phyloP scores from a whole-genome alignment of 2,888 invertebrate genomes.

The Apamea crenata region DNA sequence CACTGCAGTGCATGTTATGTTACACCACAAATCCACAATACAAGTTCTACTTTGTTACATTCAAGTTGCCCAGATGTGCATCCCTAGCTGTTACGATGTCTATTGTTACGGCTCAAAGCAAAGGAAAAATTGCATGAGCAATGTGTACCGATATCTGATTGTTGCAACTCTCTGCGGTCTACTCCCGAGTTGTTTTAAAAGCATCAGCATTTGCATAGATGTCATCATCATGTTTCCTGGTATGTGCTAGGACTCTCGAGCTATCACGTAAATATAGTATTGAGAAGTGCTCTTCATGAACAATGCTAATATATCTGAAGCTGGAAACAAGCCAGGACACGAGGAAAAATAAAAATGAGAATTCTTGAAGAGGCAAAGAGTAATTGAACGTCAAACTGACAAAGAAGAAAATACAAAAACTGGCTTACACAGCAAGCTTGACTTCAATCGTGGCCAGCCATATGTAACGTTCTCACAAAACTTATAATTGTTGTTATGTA shows the following conservation, averaged over 20 bases:
- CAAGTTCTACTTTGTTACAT: constrained; percentile 43
- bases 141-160: constrained; percentile 6
- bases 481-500: constrained; percentile 68
- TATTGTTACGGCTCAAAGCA: constrained; percentile 35
- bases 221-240: not conserved
- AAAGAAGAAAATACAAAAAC: constrained; percentile 41
- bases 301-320: not conserved
- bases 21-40: constrained; percentile 53
- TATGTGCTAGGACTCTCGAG: not conserved
- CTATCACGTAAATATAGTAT: not conserved
- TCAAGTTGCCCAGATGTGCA: constrained; percentile 22
- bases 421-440: constrained; percentile 41
- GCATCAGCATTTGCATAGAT: not conserved
- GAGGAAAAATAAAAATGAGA: not conserved
- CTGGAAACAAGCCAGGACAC: constrained; percentile 20
- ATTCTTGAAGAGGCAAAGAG: constrained; percentile 31
- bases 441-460: constrained; percentile 51
- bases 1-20: constrained; percentile 40
- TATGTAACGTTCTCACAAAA: constrained; percentile 63
- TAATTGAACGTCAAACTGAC: constrained; percentile 20
- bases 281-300: not conserved
- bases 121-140: constrained; percentile 20
- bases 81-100: constrained; percentile 33
- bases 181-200: not conserved
- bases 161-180: constrained; percentile 14